Percentiles rank a stretch among this genome's conserved stretches.
Evolutionary conservation across 2,888 invertebrate genomes (phyloP).

Genomic region (Drosophila flavopinicola): DNA sequence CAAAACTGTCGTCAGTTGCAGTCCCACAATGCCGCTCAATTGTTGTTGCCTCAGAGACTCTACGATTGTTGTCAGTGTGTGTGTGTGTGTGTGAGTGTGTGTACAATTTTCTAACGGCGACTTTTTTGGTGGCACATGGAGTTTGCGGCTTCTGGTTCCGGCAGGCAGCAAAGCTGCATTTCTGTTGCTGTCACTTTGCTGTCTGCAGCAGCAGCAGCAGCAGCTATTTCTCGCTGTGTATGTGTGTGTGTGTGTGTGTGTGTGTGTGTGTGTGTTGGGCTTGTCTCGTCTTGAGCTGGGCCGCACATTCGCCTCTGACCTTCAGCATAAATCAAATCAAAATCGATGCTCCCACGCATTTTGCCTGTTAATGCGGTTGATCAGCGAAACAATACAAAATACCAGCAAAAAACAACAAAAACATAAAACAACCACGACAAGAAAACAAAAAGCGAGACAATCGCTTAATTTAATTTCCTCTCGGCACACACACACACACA

Average conservation of each 20-base stretch:
- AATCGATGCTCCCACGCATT: conserved; percentile 66
- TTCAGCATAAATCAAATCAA: conserved; percentile 65
- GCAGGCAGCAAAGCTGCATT: conserved; percentile 28
- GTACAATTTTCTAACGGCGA: conserved; percentile 18
- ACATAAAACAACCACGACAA: neutral
- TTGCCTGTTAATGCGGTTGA: conserved; percentile 45
- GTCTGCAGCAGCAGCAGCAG: conserved; percentile 31
- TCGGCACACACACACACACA: too few species aligned
- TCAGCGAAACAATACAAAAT: conserved; percentile 49
- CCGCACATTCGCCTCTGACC: conserved; percentile 50
- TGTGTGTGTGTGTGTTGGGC: neutral
- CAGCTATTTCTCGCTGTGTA: neutral
- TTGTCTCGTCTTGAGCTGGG: conserved; percentile 1
- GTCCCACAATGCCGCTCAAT: conserved; percentile 3
- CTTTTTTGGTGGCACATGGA: conserved; percentile 27
- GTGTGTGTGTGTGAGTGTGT: conserved; percentile 7
- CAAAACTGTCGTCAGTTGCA: conserved; percentile 44
- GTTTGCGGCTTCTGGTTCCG: conserved; percentile 48
- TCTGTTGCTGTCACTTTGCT: conserved; percentile 28
- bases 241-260: neutral
- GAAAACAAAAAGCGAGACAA: conserved; percentile 52
- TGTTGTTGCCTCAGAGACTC: conserved; percentile 8
- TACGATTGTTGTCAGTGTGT: conserved; percentile 5
- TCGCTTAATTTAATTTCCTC: conserved; percentile 69
- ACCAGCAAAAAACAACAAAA: conserved; percentile 3